Percentiles rank a stretch among this genome's conserved stretches.
These are phyloP conservation scores for Parapsyche elsis DNA, from an alignment of 1,140 invertebrate species.

Conservation along the genomic window DNA sequence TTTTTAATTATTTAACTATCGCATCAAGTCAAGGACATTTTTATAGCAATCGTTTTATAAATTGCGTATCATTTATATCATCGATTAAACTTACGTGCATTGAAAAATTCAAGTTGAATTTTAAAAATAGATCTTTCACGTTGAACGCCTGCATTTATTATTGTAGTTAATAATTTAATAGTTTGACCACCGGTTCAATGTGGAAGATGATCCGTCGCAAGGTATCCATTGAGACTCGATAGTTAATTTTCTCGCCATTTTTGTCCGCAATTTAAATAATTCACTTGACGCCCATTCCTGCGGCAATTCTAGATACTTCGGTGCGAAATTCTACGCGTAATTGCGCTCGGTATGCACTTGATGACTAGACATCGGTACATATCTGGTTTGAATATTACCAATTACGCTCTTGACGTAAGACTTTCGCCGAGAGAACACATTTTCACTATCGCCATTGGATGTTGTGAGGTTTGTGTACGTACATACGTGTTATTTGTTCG, in stretches of 20 bases:
- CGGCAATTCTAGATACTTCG: constrained; percentile 6
- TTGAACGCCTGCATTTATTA: too few relatives aligned
- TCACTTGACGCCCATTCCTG: neutral
- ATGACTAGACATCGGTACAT: neutral
- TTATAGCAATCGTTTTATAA: too few relatives aligned
- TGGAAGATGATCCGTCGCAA: neutral
- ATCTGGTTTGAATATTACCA: neutral
- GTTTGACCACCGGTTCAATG: neutral
- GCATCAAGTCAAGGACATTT: too few relatives aligned
- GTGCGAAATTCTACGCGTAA: neutral
- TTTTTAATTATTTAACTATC: too few relatives aligned
- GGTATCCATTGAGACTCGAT: neutral
- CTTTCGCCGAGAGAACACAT: constrained; percentile 1
- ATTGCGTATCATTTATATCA: too few relatives aligned
- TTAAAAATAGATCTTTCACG: too few relatives aligned
- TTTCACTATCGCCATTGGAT: too few relatives aligned
- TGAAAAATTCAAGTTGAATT: too few relatives aligned
- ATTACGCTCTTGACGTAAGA: neutral
- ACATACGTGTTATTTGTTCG: too few relatives aligned
- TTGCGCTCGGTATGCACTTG: neutral
- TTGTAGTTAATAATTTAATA: too few relatives aligned
- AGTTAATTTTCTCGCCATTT: constrained; percentile 1
- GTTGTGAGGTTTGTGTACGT: too few relatives aligned
- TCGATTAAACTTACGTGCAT: too few relatives aligned
- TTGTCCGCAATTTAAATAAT: constrained; percentile 8